phyloP scores from a whole-genome alignment of 2,113 vertebrate genomes.

The Seriola dumerili region DNA sequence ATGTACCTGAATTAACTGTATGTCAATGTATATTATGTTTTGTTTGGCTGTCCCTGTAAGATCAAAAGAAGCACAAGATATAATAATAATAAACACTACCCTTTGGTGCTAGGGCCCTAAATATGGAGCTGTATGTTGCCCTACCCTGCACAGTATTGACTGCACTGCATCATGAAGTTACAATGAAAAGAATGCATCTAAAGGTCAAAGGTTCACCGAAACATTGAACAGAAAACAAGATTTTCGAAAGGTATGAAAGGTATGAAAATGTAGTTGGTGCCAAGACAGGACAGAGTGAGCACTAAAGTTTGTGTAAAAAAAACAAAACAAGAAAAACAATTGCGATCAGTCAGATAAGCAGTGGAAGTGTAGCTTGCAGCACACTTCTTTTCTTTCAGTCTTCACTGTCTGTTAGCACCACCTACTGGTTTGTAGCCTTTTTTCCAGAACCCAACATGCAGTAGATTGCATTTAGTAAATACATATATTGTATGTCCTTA shows the following conservation, averaged over 20 bases:
- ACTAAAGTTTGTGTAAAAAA: neutral
- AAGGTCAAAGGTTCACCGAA: neutral
- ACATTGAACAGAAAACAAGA: too few relatives aligned
- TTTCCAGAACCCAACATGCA: neutral
- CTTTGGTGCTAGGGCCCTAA: too few relatives aligned
- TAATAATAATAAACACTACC: too few relatives aligned
- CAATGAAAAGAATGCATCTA: neutral
- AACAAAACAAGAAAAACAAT: neutral
- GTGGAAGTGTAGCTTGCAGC: neutral
- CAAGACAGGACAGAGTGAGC: neutral
- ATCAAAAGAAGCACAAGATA: neutral
- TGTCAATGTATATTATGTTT: neutral
- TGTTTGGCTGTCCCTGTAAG: neutral
- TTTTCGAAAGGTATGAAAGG: neutral
- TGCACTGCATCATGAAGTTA: neutral
- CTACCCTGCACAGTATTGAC: neutral
- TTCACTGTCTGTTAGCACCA: slow-evolving; percentile 43
- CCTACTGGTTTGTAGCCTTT: slow-evolving; percentile 21
- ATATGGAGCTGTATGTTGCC: neutral
- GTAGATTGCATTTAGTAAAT: too few relatives aligned
- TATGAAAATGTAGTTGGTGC: neutral
- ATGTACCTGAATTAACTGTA: neutral
- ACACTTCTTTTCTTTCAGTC: neutral
- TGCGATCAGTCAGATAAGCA: neutral
- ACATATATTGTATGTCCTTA: too few relatives aligned